A percentile compares a stretch with the other conserved stretches of the same genome.
Conservation (phyloP, 1,140 invertebrate genomes). For the Amphibalanus amphitrite region DNA sequence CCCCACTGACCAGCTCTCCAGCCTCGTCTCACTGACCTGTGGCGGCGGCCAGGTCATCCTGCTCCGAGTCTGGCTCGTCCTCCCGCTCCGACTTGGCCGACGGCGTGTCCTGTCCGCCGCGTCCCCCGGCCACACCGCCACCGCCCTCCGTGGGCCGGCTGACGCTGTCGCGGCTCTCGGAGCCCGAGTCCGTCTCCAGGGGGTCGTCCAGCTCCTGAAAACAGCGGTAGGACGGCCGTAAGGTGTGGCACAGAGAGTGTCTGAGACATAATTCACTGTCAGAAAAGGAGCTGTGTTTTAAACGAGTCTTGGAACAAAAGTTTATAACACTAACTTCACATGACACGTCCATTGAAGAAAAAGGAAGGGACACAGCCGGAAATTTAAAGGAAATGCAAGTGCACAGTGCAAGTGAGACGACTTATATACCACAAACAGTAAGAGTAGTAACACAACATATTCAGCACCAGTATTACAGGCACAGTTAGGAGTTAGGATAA, state of each 20-base stretch:
- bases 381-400: too few relatives aligned
- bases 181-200: neutral
- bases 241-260: neutral
- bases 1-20: neutral
- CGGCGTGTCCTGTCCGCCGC: neutral
- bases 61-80: conserved; percentile 3
- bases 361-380: too few relatives aligned
- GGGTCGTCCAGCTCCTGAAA: neutral
- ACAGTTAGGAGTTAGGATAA: neutral
- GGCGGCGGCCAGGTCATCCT: conserved; percentile 2
- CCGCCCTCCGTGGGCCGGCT: neutral
- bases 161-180: neutral
- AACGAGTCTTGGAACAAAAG: too few relatives aligned
- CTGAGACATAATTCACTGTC: neutral
- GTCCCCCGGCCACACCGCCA: neutral
- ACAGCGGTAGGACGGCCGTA: neutral
- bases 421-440: neutral
- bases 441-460: neutral
- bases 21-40: neutral
- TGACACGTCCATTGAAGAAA: too few relatives aligned
- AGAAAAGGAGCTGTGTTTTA: too few relatives aligned
- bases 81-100: conserved; percentile 3
- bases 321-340: too few relatives aligned
- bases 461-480: neutral
- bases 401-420: neutral